Evolutionary conservation across 2,113 vertebrate species (phyloP).

Genomic region (Chionis minor): DNA sequence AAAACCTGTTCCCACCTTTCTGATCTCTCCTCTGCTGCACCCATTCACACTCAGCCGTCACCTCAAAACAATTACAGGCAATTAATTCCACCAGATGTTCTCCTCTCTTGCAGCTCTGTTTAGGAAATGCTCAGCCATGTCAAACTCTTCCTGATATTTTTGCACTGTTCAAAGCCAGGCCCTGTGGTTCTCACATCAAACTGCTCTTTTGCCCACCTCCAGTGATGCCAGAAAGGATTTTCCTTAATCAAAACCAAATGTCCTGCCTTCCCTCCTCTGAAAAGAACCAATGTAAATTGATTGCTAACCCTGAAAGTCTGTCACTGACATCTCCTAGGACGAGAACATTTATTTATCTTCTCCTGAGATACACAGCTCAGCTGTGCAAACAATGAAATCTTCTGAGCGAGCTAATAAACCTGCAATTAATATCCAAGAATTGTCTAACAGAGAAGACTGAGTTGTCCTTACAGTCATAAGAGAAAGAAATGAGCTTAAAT

Average conservation of each 20-base stretch:
- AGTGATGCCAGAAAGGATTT: not conserved
- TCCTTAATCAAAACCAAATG: not conserved
- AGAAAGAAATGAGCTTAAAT: not conserved
- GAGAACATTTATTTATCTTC: not conserved
- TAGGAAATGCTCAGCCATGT: not conserved
- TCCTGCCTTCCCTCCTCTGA: not conserved
- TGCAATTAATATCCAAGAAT: slow-evolving; percentile 21
- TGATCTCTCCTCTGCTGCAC: not conserved
- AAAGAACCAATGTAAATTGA: not conserved
- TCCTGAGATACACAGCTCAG: slow-evolving; percentile 12
- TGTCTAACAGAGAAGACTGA: not conserved
- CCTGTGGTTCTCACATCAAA: not conserved
- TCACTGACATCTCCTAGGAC: not conserved
- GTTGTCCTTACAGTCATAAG: not conserved
- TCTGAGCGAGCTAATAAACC: slow-evolving; percentile 12
- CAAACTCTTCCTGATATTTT: not conserved
- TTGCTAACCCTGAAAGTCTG: not conserved
- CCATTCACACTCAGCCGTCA: not conserved
- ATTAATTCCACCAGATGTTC: not conserved
- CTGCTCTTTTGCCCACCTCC: not conserved
- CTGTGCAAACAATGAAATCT: not conserved
- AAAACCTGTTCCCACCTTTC: not conserved
- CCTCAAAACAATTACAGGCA: not conserved
- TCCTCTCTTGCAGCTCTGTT: not conserved
- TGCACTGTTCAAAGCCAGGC: not conserved